Conservation (phyloP, 1,140 invertebrate species). For the Carcinoscorpius rotundicauda region DNA sequence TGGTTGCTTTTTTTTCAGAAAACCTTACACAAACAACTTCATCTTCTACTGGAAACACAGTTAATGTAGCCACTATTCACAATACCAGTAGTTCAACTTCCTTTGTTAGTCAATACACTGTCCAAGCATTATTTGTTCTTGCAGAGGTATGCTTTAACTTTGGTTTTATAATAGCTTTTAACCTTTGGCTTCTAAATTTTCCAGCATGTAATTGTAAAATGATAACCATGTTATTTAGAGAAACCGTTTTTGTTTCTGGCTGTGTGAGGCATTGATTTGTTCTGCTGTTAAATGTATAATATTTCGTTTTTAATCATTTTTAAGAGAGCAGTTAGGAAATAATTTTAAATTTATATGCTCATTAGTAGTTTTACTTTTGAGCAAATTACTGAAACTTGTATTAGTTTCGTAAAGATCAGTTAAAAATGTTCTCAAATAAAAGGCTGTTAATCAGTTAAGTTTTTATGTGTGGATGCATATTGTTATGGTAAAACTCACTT, state of each 20-base stretch:
- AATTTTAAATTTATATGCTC: too few species aligned
- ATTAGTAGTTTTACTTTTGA: too few species aligned
- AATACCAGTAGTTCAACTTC: constrained; percentile 1
- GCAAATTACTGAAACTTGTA: too few species aligned
- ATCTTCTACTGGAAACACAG: not conserved
- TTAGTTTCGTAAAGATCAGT: too few species aligned
- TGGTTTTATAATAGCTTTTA: not conserved
- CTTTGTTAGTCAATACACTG: constrained; percentile 44
- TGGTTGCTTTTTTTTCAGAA: not conserved
- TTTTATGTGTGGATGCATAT: too few species aligned
- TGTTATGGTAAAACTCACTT: too few species aligned
- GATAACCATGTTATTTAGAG: constrained; percentile 5
- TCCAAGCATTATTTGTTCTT: constrained; percentile 53
- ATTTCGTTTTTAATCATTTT: too few species aligned
- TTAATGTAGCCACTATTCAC: not conserved
- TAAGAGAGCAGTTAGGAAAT: too few species aligned
- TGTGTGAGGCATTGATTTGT: too few species aligned
- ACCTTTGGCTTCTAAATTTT: not conserved
- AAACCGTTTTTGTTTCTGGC: constrained; percentile 1
- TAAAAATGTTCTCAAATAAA: too few species aligned
- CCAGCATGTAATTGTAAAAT: not conserved
- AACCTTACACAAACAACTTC: not conserved
- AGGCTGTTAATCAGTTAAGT: too few species aligned
- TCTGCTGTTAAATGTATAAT: too few species aligned
- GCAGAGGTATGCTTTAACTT: constrained; percentile 44